A percentile compares a stretch with the other conserved stretches of the same genome.
Conservation (phyloP, 1,140 invertebrate genomes). For the Zaprionus inermis region DNA sequence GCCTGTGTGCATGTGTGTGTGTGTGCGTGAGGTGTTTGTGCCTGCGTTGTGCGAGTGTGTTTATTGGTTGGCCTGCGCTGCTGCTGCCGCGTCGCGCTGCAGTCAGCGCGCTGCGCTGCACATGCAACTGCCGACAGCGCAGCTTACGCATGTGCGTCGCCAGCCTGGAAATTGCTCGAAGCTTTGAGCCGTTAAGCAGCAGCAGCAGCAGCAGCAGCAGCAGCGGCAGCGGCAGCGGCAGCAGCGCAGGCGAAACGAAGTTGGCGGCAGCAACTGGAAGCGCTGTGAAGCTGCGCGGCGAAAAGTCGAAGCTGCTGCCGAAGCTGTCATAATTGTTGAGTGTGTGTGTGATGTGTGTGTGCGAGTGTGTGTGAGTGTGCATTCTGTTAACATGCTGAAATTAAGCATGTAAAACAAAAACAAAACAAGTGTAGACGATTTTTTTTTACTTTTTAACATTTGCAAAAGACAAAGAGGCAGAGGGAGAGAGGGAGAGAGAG, state of each 20-base stretch:
- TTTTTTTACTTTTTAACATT: not conserved
- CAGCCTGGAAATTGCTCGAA: conserved; percentile 46
- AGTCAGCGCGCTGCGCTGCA: conserved; percentile 16
- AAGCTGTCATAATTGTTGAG: conserved; percentile 33
- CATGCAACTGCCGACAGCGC: conserved; percentile 47
- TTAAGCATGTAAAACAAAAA: conserved; percentile 41
- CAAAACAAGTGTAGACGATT: conserved; percentile 21
- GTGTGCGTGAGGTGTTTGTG: conserved; percentile 17
- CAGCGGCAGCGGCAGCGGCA: conserved; percentile 2
- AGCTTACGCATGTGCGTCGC: conserved; percentile 48
- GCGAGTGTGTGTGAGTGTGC: conserved; percentile 9
- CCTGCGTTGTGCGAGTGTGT: conserved; percentile 27
- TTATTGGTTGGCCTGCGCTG: conserved; percentile 34
- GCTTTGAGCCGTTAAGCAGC: conserved; percentile 28
- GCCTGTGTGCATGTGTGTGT: conserved; percentile 1
- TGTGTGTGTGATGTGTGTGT: not conserved
- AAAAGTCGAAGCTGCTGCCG: conserved; percentile 28
- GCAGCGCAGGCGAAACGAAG: conserved; percentile 12
- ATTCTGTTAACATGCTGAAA: conserved; percentile 32
- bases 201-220: not conserved
- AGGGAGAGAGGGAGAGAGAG: not conserved
- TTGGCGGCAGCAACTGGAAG: conserved; percentile 28
- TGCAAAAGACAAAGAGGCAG: not conserved
- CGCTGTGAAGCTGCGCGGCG: conserved; percentile 21
- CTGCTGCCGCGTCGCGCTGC: conserved; percentile 11